Evolutionary conservation across 2,113 vertebrate species (phyloP).

Genomic region (Callocephalon fimbriatum): DNA sequence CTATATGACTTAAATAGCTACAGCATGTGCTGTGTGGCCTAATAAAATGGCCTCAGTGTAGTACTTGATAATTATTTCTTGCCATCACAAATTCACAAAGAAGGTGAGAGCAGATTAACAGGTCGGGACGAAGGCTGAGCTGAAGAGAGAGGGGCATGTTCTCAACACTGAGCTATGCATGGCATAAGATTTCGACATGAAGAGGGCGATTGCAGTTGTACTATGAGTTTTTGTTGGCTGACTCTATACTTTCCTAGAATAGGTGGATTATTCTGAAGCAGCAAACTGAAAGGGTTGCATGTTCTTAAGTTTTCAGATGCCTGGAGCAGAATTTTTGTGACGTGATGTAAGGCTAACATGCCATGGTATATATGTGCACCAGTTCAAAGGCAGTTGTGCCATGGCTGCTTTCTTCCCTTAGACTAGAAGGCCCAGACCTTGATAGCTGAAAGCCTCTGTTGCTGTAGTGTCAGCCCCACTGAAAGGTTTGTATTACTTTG

Average conservation of each 20-base stretch:
- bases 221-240: not conserved
- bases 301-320: not conserved
- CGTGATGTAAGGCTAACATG: not conserved
- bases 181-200: not conserved
- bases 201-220: not conserved
- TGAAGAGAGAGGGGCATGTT: not conserved
- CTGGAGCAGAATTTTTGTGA: not conserved
- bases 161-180: not conserved
- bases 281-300: not conserved
- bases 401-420: not conserved
- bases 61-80: not conserved
- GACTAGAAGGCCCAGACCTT: not conserved
- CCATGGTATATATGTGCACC: not conserved
- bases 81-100: not conserved
- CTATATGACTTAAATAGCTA: not conserved
- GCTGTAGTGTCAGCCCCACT: not conserved
- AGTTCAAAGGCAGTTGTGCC: not conserved
- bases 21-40: not conserved
- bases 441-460: not conserved
- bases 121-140: not conserved
- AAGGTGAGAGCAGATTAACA: not conserved
- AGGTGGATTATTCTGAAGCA: constrained; percentile 11
- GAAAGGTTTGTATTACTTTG: not conserved
- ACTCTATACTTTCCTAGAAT: not conserved
- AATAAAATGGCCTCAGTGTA: not conserved